Percentiles rank a stretch among this genome's conserved stretches.
phyloP scores from a whole-genome alignment of 2,113 vertebrate species.

The Telmatochromis sp. region DNA sequence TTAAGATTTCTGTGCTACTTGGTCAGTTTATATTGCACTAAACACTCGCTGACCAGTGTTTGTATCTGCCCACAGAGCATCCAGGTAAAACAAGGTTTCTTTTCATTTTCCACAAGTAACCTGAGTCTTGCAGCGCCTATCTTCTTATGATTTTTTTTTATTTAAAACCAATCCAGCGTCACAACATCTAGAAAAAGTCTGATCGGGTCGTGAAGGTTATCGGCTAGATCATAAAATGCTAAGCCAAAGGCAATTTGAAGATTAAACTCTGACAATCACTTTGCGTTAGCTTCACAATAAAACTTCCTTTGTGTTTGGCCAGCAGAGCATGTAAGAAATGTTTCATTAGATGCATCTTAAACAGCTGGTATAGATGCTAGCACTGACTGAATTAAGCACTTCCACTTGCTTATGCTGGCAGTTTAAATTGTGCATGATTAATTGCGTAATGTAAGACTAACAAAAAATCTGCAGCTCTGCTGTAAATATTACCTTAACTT shows the following conservation, averaged over 20 bases:
- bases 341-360: not conserved
- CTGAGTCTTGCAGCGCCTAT: not conserved
- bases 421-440: not conserved
- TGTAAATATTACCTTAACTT: not conserved
- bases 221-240: not conserved
- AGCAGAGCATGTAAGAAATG: not conserved
- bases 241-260: not conserved
- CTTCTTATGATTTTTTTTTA: not conserved
- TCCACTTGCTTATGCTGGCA: not conserved
- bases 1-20: not conserved
- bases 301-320: not conserved
- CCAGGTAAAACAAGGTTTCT: not conserved
- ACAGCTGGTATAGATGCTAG: not conserved
- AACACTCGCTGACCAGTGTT: not conserved
- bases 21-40: not conserved
- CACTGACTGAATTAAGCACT: not conserved
- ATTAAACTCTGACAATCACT: not conserved
- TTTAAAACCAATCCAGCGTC: not conserved
- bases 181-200: not conserved
- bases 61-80: not conserved
- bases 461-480: not conserved
- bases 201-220: not conserved
- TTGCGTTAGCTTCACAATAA: not conserved
- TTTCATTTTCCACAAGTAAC: not conserved
- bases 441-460: not conserved